Conservation (phyloP, 2,797 vertebrate genomes). For the Toxotes lorentzi region DNA sequence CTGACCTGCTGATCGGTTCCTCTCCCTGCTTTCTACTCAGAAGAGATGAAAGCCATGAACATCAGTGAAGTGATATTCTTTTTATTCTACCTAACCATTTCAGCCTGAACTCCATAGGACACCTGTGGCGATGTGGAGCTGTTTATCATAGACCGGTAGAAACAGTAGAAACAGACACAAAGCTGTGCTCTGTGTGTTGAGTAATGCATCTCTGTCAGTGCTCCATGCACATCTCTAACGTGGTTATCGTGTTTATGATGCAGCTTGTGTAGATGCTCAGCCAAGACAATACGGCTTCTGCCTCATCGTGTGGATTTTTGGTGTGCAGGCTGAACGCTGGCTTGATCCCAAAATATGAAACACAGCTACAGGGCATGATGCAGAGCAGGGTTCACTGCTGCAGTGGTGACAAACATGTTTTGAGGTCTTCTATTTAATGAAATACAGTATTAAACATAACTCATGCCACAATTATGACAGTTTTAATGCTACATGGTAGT, state of each 20-base stretch:
- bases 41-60: conserved; percentile 41
- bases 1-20: conserved; percentile 21
- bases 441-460: not conserved
- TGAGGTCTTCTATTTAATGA: not conserved
- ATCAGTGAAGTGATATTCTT: conserved; percentile 9
- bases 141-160: conserved; percentile 30
- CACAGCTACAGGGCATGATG: not conserved
- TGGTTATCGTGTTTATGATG: conserved; percentile 28
- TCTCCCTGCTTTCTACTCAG: conserved; percentile 16
- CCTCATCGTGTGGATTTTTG: not conserved
- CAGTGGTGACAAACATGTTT: not conserved
- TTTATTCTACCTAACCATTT: conserved; percentile 7
- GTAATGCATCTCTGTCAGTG: conserved; percentile 29
- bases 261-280: not conserved
- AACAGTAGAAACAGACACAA: conserved; percentile 21
- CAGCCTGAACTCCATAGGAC: conserved; percentile 3
- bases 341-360: not conserved
- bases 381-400: not conserved
- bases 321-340: not conserved
- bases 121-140: not conserved
- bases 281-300: not conserved
- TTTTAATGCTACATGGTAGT: not conserved
- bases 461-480: not conserved
- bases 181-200: conserved; percentile 9
- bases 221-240: conserved; percentile 15